Evolutionary conservation across 2,113 vertebrate species (phyloP), one percentile per base, ranked within the genome.

Genomic region (Climacteris rufus): DNA sequence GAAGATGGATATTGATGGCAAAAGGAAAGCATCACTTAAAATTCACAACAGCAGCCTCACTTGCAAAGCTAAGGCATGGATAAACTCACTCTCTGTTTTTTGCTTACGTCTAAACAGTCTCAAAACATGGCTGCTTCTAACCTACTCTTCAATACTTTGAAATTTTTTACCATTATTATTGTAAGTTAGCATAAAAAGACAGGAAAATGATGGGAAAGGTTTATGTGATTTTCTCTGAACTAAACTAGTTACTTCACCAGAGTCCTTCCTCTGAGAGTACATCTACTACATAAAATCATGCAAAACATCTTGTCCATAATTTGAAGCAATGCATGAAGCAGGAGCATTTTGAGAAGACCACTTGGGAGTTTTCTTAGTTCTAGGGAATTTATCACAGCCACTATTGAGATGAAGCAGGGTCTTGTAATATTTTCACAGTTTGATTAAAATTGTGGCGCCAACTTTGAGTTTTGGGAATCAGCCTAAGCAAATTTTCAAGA

Each of bases 201-300:
- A 65, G 21, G 56, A 84, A 89, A 82, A 75, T 3, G 1, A 45
- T 40, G 7, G 31, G 59, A 94, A 97, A 93, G 10, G 76, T 59
- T 72, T 77, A n/a, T 60, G n/a, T 84, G 39, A 84, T 92, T 93
- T 96, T 92, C 83, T 68, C 84, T 83, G 75, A 97, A 96, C 75
- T 90, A 94, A 91, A 97, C 42, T 19, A 93, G 33, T 87, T 81
- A 78, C 88, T 94, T 65, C 40, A 69, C 5, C 61, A 54, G 52
- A 71, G 56, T 72, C 12, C 27, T 45, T 89, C 11, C 50, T 33
- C 35, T 25, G 13, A 69, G 24, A 78, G 10, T 12, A 56, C 1
- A 5, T 68, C 80, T 81, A 44, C 27, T 78, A n/a, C 40, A 68
- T 19, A 83, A 60, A 83, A 84, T 42, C 18, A 18, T 35, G 39